Percentiles rank a stretch among this genome's conserved stretches.
Conservation (phyloP, 2,888 invertebrate genomes). For the Trimorus sp. region DNA sequence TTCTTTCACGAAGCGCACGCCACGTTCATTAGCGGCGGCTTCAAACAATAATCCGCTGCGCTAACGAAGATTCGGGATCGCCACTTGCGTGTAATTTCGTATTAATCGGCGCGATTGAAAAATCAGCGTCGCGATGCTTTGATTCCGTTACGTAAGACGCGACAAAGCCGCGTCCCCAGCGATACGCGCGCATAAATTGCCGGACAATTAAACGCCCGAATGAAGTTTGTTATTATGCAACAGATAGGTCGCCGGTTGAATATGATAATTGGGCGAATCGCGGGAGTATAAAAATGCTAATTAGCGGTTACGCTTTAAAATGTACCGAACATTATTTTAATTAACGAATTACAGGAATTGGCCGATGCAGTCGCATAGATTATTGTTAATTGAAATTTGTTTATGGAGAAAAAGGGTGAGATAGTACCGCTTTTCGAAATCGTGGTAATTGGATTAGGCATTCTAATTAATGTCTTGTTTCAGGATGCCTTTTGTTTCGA, state of each 20-base stretch:
- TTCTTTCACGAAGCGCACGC: constrained; percentile 53
- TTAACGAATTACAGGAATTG: neutral
- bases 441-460: too few species aligned
- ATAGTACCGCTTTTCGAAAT: too few species aligned
- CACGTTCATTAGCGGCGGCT: constrained; percentile 59
- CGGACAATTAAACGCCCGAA: too few species aligned
- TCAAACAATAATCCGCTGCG: constrained; percentile 38
- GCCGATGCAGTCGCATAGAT: too few species aligned
- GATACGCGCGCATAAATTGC: too few species aligned
- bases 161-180: too few species aligned
- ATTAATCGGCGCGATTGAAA: constrained; percentile 39
- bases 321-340: constrained; percentile 22
- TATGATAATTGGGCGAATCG: constrained; percentile 1
- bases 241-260: neutral
- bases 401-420: too few species aligned
- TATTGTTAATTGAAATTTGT: too few species aligned
- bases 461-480: too few species aligned
- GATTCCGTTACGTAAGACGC: too few species aligned
- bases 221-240: too few species aligned
- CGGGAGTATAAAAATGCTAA: constrained; percentile 32
- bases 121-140: constrained; percentile 12
- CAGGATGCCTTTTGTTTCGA: too few species aligned
- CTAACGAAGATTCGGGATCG: constrained; percentile 46
- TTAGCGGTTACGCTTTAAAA: constrained; percentile 24
- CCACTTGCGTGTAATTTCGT: constrained; percentile 36